Evolutionary conservation across 2,888 invertebrate genomes (phyloP), one percentile per base, ranked within the genome.

Genomic region (Antheraea yamamai): DNA sequence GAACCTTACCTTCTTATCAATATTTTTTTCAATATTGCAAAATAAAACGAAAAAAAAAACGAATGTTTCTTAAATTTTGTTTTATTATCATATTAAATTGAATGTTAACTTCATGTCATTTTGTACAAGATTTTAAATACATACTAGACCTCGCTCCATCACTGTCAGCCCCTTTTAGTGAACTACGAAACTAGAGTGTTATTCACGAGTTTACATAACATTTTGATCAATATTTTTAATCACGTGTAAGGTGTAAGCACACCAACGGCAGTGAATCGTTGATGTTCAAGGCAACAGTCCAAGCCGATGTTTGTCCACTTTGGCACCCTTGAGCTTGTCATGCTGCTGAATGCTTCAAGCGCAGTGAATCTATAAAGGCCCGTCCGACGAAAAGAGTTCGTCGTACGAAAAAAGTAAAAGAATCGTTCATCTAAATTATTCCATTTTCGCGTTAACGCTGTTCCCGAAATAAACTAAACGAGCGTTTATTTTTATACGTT

Each of bases 401-500:
- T 47, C 47, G 47, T 47, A 12, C 47, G 47, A 47, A 12, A 47
- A 47, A 12, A 47, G 35, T 39, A 47, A 7, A 47, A n/a, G 70
- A 70, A 70, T 70, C n/a, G n/a, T 10, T 39, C 35, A 20, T n/a
- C 39, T 39, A 20, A 30, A 70, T 39, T 70, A 70, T 70, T 39
- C 70, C 70, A 39, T 70, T 39, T 39, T 39, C 12, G 70, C 70
- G 39, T 70, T 7, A 39, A 68, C 16, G 2, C 6, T 35, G 68
- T 68, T 39, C 68, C 35, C 20, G 10, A 20, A 68, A 68, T 68
- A 39, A 68, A 68, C 35, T 35, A 35, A 68, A 70, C 39, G 39
- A 70, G n/a, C 20, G 20, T 39, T 70, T 70, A 70, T 70, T 70
- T 70, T 70, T 66, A 16, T 66, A 39, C 35, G 39, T 70, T 18